phyloP scores from a whole-genome alignment of 2,113 vertebrate species.

The Sinocyclocheilus rhinocerous region DNA sequence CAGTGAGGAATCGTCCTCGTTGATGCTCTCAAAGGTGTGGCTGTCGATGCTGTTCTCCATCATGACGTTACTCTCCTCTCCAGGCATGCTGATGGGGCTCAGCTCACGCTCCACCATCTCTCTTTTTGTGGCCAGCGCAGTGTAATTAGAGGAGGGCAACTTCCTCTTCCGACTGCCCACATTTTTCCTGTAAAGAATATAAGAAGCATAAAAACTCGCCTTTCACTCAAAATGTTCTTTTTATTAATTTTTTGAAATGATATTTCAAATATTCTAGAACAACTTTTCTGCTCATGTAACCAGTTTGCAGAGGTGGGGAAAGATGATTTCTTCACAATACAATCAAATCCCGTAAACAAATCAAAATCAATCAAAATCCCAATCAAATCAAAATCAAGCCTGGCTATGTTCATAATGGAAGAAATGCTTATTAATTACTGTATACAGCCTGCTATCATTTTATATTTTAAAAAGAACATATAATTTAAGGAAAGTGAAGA shows the following conservation, averaged over 20 bases:
- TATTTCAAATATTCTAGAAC: not conserved
- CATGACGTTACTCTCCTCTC: conserved; percentile 66
- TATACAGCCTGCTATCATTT: not conserved
- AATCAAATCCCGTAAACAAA: not conserved
- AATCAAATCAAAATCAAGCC: not conserved
- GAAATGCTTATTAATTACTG: not conserved
- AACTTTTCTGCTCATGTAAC: not conserved
- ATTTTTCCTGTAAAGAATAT: conserved; percentile 71
- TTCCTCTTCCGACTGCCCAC: conserved; percentile 94
- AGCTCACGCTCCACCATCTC: conserved; percentile 64
- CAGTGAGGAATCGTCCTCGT: conserved; percentile 83
- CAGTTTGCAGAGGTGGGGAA: not conserved
- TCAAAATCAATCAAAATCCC: too few relatives aligned
- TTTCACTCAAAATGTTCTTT: too few relatives aligned
- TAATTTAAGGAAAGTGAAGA: too few relatives aligned
- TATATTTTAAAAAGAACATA: not conserved
- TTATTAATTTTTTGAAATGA: not conserved
- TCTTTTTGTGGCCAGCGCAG: conserved; percentile 74
- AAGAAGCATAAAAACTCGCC: not conserved
- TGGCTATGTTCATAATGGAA: not conserved
- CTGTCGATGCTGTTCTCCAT: conserved; percentile 75
- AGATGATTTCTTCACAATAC: not conserved
- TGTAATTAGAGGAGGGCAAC: conserved; percentile 78
- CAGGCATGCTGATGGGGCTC: conserved; percentile 68
- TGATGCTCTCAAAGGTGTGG: conserved; percentile 86